Conservation (phyloP, 2,797 vertebrate species). For the Syngnathus acus region DNA sequence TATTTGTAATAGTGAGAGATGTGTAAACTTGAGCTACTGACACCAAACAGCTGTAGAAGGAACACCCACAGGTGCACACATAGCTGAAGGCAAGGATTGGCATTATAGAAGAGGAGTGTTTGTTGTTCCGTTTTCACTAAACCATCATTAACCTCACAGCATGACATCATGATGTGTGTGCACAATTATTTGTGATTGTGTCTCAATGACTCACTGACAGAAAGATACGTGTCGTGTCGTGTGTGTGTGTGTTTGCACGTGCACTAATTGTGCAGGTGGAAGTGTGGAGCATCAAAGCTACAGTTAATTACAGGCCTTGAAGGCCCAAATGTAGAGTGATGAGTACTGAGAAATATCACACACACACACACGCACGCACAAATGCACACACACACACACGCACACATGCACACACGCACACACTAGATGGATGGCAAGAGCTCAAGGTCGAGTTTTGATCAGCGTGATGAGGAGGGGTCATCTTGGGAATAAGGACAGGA, state of each 20-base stretch:
- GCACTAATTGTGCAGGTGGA: constrained; percentile 39
- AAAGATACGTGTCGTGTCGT: constrained; percentile 8
- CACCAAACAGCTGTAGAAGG: constrained; percentile 9
- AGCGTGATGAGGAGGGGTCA: not conserved
- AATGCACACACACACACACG: constrained; percentile 1
- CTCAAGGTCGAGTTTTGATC: constrained; percentile 22
- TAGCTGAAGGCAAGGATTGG: constrained; percentile 4
- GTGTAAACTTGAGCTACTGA: constrained; percentile 14
- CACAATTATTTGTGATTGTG: constrained; percentile 14
- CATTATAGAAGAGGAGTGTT: constrained; percentile 16
- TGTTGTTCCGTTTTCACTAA: constrained; percentile 24
- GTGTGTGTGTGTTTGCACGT: constrained; percentile 23
- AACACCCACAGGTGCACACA: not conserved
- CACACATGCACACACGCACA: constrained; percentile 8
- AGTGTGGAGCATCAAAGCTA: constrained; percentile 44
- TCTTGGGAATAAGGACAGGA: constrained; percentile 5
- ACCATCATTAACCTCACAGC: constrained; percentile 37
- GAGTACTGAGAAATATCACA: constrained; percentile 22
- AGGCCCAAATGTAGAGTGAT: constrained; percentile 48
- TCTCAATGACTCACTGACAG: constrained; percentile 13
- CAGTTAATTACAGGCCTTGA: constrained; percentile 54
- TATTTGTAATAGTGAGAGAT: constrained; percentile 9
- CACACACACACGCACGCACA: constrained; percentile 1
- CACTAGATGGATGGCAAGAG: constrained; percentile 25
- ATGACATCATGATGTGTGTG: constrained; percentile 20